Evolutionary conservation across 1,140 invertebrate species (phyloP).

Genomic region (Calliphora vicina): DNA sequence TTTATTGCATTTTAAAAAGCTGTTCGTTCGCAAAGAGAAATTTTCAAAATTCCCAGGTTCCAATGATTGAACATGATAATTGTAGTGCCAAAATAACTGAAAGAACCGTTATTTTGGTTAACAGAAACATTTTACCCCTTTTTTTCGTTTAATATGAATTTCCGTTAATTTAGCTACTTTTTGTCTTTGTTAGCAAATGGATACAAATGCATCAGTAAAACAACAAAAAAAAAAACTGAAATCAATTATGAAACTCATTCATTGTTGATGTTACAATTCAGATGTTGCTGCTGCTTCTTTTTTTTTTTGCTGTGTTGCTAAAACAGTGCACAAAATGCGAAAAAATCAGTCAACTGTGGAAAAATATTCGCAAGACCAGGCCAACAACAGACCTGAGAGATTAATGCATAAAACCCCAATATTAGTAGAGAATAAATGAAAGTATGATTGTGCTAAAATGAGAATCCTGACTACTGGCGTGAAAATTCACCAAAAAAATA

Average conservation of each 20-base stretch:
- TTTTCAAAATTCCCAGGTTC: background rate
- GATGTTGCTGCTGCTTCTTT: background rate
- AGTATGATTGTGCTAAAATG: background rate
- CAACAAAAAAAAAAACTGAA: background rate
- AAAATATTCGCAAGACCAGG: conserved; percentile 5
- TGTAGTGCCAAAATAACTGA: background rate
- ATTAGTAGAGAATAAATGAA: conserved; percentile 8
- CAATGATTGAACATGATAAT: conserved; percentile 24
- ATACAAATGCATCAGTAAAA: background rate
- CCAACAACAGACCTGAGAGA: conserved; percentile 1
- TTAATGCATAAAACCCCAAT: conserved; percentile 23
- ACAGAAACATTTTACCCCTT: background rate
- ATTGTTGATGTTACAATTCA: conserved; percentile 23
- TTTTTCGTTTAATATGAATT: background rate
- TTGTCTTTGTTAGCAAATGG: conserved; percentile 11
- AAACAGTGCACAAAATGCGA: conserved; percentile 14
- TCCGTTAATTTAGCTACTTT: conserved; percentile 20
- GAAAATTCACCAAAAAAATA: conserved; percentile 2
- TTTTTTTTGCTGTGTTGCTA: background rate
- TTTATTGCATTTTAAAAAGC: too few relatives aligned
- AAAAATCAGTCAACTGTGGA: background rate
- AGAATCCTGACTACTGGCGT: background rate
- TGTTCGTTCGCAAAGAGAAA: too few relatives aligned
- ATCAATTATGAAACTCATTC: conserved; percentile 29
- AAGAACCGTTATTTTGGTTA: background rate